These are phyloP conservation scores for Paramormyrops hopkinsi DNA, from an alignment of 2,797 vertebrate species.

Conservation along the genomic window DNA sequence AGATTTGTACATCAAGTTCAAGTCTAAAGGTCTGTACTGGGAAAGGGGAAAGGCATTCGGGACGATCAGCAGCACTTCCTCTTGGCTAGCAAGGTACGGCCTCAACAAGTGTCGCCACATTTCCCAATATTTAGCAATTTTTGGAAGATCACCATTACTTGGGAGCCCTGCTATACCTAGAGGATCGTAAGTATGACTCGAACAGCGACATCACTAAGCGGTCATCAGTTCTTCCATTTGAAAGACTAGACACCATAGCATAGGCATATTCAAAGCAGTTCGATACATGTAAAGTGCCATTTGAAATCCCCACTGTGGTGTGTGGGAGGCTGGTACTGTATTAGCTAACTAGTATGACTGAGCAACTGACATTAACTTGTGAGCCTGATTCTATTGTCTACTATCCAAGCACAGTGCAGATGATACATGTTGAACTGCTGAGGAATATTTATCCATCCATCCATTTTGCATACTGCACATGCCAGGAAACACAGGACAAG, in stretches of 20 bases:
- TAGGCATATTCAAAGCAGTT: neutral
- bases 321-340: neutral
- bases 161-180: neutral
- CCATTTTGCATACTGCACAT: neutral
- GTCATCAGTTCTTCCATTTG: neutral
- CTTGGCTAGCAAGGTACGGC: conserved; percentile 8
- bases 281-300: neutral
- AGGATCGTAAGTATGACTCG: neutral
- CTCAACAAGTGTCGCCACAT: neutral
- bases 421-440: neutral
- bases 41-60: neutral
- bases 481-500: neutral
- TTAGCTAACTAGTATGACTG: neutral
- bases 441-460: neutral
- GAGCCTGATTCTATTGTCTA: neutral
- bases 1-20: neutral
- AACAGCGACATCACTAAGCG: neutral
- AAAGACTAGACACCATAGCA: neutral
- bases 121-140: neutral
- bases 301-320: neutral
- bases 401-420: neutral
- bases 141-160: neutral
- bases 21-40: conserved; percentile 3
- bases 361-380: neutral
- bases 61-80: neutral